phyloP scores from a whole-genome alignment of 1,140 invertebrate genomes.

The Drosophila serrata region DNA sequence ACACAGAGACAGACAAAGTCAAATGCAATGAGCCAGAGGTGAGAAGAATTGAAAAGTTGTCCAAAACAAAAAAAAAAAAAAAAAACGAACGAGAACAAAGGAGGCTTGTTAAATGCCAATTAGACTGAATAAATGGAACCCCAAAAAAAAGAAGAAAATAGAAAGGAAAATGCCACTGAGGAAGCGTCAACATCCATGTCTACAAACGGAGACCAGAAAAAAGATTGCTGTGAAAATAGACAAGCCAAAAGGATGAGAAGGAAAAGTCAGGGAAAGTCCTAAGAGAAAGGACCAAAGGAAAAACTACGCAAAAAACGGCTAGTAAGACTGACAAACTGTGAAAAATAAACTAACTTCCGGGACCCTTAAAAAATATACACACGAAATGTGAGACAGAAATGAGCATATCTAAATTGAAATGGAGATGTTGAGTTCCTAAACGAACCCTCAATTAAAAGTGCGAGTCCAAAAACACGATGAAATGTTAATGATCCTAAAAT shows the following conservation, averaged over 20 bases:
- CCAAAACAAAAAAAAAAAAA: not conserved
- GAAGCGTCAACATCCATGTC: constrained; percentile 27
- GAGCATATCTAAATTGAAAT: constrained; percentile 11
- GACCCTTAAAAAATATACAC: constrained; percentile 17
- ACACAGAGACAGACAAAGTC: constrained; percentile 3
- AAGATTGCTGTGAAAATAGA: constrained; percentile 1
- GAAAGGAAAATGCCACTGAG: constrained; percentile 13
- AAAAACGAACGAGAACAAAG: constrained; percentile 27
- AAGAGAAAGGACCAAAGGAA: not conserved
- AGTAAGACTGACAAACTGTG: not conserved
- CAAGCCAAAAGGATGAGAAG: not conserved
- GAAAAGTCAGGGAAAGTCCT: not conserved
- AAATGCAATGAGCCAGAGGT: constrained; percentile 23
- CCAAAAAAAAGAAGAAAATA: not conserved
- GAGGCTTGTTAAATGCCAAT: constrained; percentile 50
- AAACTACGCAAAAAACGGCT: not conserved
- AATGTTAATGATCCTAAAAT: constrained; percentile 14
- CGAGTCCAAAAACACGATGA: constrained; percentile 2
- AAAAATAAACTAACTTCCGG: constrained; percentile 4
- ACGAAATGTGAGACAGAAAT: not conserved
- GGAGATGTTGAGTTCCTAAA: constrained; percentile 8
- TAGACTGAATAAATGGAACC: constrained; percentile 13
- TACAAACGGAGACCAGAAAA: constrained; percentile 2
- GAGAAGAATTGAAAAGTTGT: constrained; percentile 21
- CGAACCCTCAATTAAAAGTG: constrained; percentile 29